phyloP scores from a whole-genome alignment of 2,888 invertebrate genomes.

The Philhelius pedissequus region DNA sequence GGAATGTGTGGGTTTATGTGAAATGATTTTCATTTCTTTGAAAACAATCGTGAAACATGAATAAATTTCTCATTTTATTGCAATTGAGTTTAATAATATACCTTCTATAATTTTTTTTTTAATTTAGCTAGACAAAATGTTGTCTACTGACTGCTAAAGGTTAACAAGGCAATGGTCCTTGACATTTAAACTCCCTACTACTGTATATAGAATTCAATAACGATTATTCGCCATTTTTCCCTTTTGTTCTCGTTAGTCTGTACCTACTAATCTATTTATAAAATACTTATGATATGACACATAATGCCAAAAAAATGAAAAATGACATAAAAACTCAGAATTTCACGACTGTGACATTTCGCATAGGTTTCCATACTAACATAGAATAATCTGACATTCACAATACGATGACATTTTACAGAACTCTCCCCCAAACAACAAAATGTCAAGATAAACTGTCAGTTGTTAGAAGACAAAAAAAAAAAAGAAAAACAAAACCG shows the following conservation, averaged over 20 bases:
- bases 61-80: too few species aligned
- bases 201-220: not conserved
- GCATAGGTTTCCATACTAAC: conserved; percentile 11
- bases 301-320: conserved; percentile 30
- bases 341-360: conserved; percentile 58
- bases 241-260: not conserved
- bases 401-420: conserved; percentile 52
- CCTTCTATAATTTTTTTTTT: too few species aligned
- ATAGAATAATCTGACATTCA: conserved; percentile 22
- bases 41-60: too few species aligned
- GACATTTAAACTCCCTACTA: not conserved
- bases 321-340: conserved; percentile 24
- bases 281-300: conserved; percentile 49
- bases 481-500: not conserved
- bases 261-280: not conserved
- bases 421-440: conserved; percentile 8
- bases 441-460: conserved; percentile 46
- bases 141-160: too few species aligned
- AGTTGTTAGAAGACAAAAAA: not conserved
- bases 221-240: too few species aligned
- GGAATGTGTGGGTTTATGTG: too few species aligned
- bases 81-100: too few species aligned
- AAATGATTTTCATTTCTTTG: too few species aligned
- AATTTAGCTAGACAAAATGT: too few species aligned
- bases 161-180: not conserved